Conservation (phyloP, 2,797 vertebrate genomes). For the Sebastiscus albofasciatus region DNA sequence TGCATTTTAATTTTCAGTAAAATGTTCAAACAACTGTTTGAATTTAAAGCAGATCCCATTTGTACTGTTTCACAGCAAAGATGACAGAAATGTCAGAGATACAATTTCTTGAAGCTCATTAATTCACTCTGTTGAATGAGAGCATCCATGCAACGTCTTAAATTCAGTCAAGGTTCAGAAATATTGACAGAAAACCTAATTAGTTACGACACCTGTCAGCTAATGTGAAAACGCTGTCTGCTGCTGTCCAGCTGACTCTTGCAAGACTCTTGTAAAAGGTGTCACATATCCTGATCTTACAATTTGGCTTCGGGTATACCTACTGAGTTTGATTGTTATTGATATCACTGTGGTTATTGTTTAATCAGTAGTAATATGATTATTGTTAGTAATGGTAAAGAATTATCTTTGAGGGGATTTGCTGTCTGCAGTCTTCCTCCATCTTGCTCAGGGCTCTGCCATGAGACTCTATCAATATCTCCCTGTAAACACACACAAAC, state of each 20-base stretch:
- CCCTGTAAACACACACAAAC: constrained; percentile 70
- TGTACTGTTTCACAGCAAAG: background rate
- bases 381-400: background rate
- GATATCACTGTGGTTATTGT: background rate
- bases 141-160: background rate
- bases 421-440: constrained; percentile 80
- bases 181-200: background rate
- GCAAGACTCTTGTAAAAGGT: background rate
- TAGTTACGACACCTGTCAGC: background rate
- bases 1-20: background rate
- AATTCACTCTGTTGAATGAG: background rate
- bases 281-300: no score
- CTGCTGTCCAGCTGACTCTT: background rate
- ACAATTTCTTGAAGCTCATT: background rate
- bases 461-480: constrained; percentile 80
- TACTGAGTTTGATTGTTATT: background rate
- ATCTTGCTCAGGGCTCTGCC: constrained; percentile 81
- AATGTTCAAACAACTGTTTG: background rate
- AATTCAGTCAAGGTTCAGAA: background rate
- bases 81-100: background rate
- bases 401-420: constrained; percentile 51
- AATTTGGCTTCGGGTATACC: no score
- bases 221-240: background rate
- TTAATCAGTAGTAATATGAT: background rate
- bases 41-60: background rate